Evolutionary conservation across 2,888 invertebrate genomes (phyloP), one percentile per base, ranked within the genome.

Genomic region (Parnassius glacialis): DNA sequence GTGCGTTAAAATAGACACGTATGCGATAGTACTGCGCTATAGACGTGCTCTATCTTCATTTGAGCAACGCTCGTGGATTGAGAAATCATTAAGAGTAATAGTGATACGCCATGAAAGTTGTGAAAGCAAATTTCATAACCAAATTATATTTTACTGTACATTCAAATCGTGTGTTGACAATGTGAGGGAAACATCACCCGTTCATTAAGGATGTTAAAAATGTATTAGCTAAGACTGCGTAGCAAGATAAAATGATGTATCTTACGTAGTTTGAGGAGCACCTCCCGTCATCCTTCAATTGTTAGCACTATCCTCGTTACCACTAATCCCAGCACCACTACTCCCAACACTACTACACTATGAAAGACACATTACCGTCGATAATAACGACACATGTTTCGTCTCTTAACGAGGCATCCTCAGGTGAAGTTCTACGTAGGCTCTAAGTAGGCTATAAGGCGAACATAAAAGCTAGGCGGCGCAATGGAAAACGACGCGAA

Each of bases 401-500:
- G 2, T 2, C 20, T 20, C 20, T 20, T 2, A 20, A 20, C 2
- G 20, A 2, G 0, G 2, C 20, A 20, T 20, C 20, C 20, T 20
- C 20, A 20, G 20, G 20, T 20, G 20, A 20, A 20, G 20, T 20
- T 20, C 20, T 20, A 20, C 1, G 1, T 16, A 16, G 16, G 16
- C 16, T 16, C 16, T 1, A 16, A 16, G 1, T 16, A 63, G 66
- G 68, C 71, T 84, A 85, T 83, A 68, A 84, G 84, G 84, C 74
- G 66, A 57, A 67, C 80, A 61, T 61, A 48, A 55, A 55, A 56
- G 57, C 41, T 41, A 52, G 55, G 54, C 58, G 57, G 62, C 59
- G 50, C 53, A 53, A 25, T 54, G 56, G 64, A 65, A 67, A 64
- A 59, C 57, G 57, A 60, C 52, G 52, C 59, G 61, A 67, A 67